These are phyloP conservation scores for Pandemis corylana DNA, from an alignment of 2,888 invertebrate species.

Conservation along the genomic window DNA sequence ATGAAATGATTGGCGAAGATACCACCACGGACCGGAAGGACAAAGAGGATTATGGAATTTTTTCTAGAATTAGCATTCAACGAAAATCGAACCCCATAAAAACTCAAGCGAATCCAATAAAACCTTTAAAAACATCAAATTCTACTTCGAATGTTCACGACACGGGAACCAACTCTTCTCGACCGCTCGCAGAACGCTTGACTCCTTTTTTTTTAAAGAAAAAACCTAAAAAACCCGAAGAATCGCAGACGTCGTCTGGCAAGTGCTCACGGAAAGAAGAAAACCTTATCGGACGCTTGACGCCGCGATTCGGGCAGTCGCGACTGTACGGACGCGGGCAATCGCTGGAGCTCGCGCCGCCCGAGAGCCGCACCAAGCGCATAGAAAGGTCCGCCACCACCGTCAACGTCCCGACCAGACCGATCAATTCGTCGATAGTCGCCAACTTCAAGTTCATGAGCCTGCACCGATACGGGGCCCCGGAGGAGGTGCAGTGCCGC, in stretches of 20 bases:
- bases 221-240: constrained; percentile 71
- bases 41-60: constrained; percentile 63
- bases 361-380: constrained; percentile 60
- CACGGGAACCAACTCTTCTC: constrained; percentile 63
- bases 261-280: constrained; percentile 67
- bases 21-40: constrained; percentile 45
- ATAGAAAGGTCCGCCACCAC: constrained; percentile 78
- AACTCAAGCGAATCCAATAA: constrained; percentile 61
- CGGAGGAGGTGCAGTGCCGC: constrained; percentile 62
- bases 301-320: constrained; percentile 79
- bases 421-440: constrained; percentile 74
- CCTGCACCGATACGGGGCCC: constrained; percentile 77
- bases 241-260: constrained; percentile 51
- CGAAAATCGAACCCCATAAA: constrained; percentile 80
- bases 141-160: constrained; percentile 80
- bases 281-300: constrained; percentile 74
- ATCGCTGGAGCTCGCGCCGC: constrained; percentile 71
- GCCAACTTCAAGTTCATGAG: constrained; percentile 77
- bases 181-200: constrained; percentile 73
- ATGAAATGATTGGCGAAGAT: constrained; percentile 50
- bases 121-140: constrained; percentile 73
- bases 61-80: constrained; percentile 74
- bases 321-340: constrained; percentile 74
- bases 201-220: constrained; percentile 81
- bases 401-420: constrained; percentile 69